Evolutionary conservation across 2,797 vertebrate species (phyloP).

Genomic region (Rhadinocentrus ornatus): DNA sequence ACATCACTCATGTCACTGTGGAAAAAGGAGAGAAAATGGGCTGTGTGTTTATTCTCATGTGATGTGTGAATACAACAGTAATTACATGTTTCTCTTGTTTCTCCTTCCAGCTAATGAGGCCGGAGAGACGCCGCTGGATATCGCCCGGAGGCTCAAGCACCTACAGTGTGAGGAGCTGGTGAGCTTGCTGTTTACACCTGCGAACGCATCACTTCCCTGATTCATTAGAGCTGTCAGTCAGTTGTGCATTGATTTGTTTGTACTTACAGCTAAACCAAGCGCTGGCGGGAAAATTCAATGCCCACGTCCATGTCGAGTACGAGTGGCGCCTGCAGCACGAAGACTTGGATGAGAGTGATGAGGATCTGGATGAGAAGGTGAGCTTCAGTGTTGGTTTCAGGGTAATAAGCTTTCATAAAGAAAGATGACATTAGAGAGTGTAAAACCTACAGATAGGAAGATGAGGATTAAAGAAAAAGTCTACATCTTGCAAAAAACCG

Average conservation of each 20-base stretch:
- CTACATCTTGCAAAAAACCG: not conserved
- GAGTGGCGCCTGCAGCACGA: constrained; percentile 96
- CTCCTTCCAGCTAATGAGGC: constrained; percentile 90
- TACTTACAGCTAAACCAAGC: constrained; percentile 90
- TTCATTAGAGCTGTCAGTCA: constrained; percentile 7
- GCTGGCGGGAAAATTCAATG: constrained; percentile 94
- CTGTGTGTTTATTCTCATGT: constrained; percentile 50
- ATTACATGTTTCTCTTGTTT: constrained; percentile 52
- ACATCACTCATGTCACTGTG: constrained; percentile 58
- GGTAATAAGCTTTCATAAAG: not conserved
- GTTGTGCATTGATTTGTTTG: constrained; percentile 20
- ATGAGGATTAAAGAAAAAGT: not conserved
- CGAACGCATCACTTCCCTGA: not conserved
- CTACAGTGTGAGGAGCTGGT: constrained; percentile 97
- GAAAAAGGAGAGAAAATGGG: constrained; percentile 43
- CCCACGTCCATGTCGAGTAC: constrained; percentile 98
- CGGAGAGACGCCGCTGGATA: constrained; percentile 95
- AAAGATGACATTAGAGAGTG: not conserved
- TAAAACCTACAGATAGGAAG: not conserved
- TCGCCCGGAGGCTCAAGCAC: constrained; percentile 93
- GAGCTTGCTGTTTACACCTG: constrained; percentile 66
- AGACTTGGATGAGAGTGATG: constrained; percentile 97
- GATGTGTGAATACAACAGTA: constrained; percentile 41
- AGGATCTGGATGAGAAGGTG: constrained; percentile 96
- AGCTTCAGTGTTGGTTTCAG: constrained; percentile 10